A percentile compares a stretch with the other conserved stretches of the same genome.
phyloP scores from a whole-genome alignment of 2,888 invertebrate genomes.

The Pristionchus entomophagus region DNA sequence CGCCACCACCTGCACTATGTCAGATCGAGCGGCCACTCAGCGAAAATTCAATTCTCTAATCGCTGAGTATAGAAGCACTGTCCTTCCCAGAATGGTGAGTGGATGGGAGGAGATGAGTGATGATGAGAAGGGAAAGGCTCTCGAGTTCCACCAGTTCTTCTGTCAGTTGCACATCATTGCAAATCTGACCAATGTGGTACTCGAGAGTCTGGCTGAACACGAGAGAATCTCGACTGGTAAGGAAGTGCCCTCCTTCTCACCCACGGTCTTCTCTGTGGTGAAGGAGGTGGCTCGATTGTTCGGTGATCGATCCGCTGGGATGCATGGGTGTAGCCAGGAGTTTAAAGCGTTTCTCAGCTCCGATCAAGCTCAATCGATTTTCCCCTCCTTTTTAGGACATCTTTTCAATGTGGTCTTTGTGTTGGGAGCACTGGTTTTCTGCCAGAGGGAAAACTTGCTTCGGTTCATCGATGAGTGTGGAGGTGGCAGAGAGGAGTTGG shows the following conservation, averaged over 20 bases:
- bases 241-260: background rate
- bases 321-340: background rate
- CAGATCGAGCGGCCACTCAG: constrained; percentile 26
- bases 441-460: background rate
- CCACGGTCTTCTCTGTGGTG: background rate
- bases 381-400: constrained; percentile 1
- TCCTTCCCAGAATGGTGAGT: background rate
- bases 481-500: background rate
- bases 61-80: background rate
- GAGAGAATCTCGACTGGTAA: background rate
- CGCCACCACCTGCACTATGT: background rate
- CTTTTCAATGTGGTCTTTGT: background rate
- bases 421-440: background rate
- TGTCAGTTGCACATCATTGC: background rate
- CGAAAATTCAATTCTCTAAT: background rate
- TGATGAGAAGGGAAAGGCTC: background rate
- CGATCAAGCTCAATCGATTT: background rate
- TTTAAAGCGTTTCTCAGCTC: background rate
- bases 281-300: constrained; percentile 9
- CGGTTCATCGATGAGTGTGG: background rate
- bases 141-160: background rate
- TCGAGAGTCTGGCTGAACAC: background rate
- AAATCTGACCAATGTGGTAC: background rate
- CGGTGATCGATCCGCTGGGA: background rate
- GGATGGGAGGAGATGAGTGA: background rate